Base-by-base conservation (phyloP, 2,888 invertebrate species). In the Pteria penguin region DNA sequence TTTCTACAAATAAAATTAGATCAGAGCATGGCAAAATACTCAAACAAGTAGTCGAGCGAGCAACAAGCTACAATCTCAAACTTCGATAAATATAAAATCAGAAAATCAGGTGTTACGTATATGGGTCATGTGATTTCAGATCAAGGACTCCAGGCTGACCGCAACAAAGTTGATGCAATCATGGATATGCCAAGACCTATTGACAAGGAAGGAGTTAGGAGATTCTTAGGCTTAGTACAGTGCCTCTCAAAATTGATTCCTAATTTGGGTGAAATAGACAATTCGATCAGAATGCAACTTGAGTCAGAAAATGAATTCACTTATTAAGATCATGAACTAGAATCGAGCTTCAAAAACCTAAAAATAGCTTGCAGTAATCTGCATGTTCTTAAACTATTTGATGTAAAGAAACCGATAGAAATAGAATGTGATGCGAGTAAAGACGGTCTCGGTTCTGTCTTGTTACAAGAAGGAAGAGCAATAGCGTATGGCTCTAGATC, bases 161-260 rank as follows among this genome's bases (percentile, higher is more conserved):
- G 71, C 45, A 67, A 72, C 11, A 83, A 75, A 54, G 69, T 81
- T 18, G 26, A 70, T 31, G 82, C 84, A 2, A 78, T 84, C 1
- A 36, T 18, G 8, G n/a, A 72, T 14, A 70, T 80, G 33, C 57
- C 65, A 45, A 60, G 55, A 4, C 85, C 82, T 18, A 55, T 55
- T 14, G 70, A 82, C 54, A 74, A 77, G 2, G 72, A 63, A 14
- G 81, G 81, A 65, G 57, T 84, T 32, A 55, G 75, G 54, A 45
- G 72, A 26, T 22, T 80, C 1, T n/a, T 83, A 3, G 85, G 82
- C 4, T 82, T 84, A 80, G 61, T 84, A 4, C 81, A 84, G 45
- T 83, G 78, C 54, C 71, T 85, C 3, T 75, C 77, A 3, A 77
- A 67, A 54, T 83, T 76, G 62, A 36, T 80, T 11, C 70, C 54